phyloP scores from a whole-genome alignment of 2,888 invertebrate genomes.

The Drosophila mercatorum region DNA sequence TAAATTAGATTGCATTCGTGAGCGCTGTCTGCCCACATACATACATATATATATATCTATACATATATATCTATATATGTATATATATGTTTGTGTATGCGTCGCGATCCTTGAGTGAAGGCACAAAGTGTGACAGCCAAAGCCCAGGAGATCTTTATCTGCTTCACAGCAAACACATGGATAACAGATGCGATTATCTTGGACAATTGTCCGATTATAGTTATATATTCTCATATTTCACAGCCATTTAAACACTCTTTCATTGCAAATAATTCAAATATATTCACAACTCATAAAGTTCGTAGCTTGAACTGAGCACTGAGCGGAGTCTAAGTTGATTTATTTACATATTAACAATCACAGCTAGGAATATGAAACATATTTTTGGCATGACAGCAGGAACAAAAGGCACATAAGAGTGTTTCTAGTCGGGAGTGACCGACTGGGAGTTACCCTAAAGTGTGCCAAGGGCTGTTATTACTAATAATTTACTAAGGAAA shows the following conservation, averaged over 20 bases:
- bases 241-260: not conserved
- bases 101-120: not conserved
- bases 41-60: not conserved
- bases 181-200: too few relatives aligned
- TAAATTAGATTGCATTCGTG: conserved; percentile 75
- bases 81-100: not conserved
- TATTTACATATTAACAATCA: too few relatives aligned
- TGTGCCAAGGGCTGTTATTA: too few relatives aligned
- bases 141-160: not conserved
- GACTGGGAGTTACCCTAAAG: too few relatives aligned
- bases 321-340: too few relatives aligned
- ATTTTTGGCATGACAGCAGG: too few relatives aligned
- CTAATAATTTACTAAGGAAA: too few relatives aligned
- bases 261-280: not conserved
- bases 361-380: too few relatives aligned
- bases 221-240: not conserved
- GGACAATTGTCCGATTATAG: too few relatives aligned
- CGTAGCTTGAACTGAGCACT: not conserved
- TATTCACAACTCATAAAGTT: not conserved
- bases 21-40: conserved; percentile 2
- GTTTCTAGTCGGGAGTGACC: too few relatives aligned
- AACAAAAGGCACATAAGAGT: too few relatives aligned
- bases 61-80: not conserved
- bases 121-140: not conserved
- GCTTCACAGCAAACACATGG: too few relatives aligned